Evolutionary conservation across 1,140 invertebrate genomes (phyloP), one percentile per base, ranked within the genome.

Genomic region (Eumeta japonica): DNA sequence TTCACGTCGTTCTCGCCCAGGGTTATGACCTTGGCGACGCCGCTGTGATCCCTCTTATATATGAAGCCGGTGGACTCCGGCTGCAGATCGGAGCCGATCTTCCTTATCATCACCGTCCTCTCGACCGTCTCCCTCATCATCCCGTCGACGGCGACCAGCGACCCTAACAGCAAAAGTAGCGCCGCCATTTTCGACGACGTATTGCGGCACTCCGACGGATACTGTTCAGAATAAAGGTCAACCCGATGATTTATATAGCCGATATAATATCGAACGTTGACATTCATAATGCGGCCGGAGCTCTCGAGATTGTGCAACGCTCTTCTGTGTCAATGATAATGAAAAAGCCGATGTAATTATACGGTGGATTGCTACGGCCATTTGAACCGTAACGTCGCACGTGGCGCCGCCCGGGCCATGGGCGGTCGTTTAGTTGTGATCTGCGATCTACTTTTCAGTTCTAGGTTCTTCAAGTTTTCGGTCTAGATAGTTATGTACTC

Each of bases 51-150:
- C 43, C 73, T 79, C 28, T 75, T 65, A 50, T 77, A 80, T 28
- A 79, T 75, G 43, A 76, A 80, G 4, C 78, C 78, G 0, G 76
- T 75, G 0, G 76, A 76, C 0, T 67, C 71, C 1, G 74, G 75
- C 17, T 72, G 68, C n/a, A 75, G 62, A 43, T 79, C 77, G 11
- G 71, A 67, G 2, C 76, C 62, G 0, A 64, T 61, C 10, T 62
- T 75, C 10, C 73, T 55, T 14, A 75, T 62, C 73, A 77, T 71
- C 20, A 72, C 75, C 62, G 67, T 75, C 16, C 71, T 54, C 33
- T 76, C 74, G 1, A 75, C 70, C 0, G 64, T 71, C 48, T 74
- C 70, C 43, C 52, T 55, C 64, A 67, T 74, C 41, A 67, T 53
- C 64, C 67, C 63, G 34, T 58, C 61, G 41, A 54, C 53, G 15